A percentile compares a stretch with the other conserved stretches of the same genome.
Evolutionary conservation across 2,888 invertebrate species (phyloP).

Genomic region (Alloplasta piceator): DNA sequence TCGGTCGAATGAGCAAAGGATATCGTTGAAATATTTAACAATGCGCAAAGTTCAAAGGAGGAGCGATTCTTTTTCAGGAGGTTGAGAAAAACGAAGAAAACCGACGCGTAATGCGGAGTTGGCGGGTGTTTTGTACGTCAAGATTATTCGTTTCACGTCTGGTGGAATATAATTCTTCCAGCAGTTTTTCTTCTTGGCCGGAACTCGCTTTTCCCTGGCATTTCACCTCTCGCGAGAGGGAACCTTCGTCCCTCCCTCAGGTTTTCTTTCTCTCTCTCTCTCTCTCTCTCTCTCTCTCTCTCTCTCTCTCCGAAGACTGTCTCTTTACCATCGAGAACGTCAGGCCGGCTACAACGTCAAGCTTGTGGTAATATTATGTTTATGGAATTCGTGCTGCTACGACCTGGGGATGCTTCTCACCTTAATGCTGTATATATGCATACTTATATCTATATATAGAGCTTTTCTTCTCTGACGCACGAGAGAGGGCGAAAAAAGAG

Average conservation of each 20-base stretch:
- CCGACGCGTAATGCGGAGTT: constrained; percentile 11
- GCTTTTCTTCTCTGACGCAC: constrained; percentile 21
- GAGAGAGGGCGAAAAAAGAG: constrained; percentile 9
- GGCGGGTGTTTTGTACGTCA: constrained; percentile 20
- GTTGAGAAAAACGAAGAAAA: constrained; percentile 9
- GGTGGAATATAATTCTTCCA: constrained; percentile 46
- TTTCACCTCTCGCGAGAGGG: constrained; percentile 46
- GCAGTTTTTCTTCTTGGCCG: constrained; percentile 37
- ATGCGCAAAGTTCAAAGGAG: constrained; percentile 16
- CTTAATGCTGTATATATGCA: constrained; percentile 12
- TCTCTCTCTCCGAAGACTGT: constrained; percentile 26
- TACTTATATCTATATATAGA: constrained; percentile 13
- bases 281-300: neutral
- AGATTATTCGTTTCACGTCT: constrained; percentile 55
- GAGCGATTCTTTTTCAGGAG: constrained; percentile 6
- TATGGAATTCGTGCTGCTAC: constrained; percentile 57
- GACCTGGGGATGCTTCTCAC: constrained; percentile 34
- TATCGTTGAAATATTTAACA: constrained; percentile 15
- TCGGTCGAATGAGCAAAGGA: neutral
- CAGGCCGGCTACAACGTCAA: constrained; percentile 43
- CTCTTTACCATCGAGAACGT: constrained; percentile 49
- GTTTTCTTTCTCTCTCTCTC: neutral
- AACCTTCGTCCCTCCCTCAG: neutral
- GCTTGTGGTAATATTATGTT: constrained; percentile 64
- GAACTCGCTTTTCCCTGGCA: constrained; percentile 29